Percentiles rank a stretch among this genome's conserved stretches.
Evolutionary conservation across 2,888 invertebrate genomes (phyloP).

Genomic region (Branchinecta sandiegonensis): DNA sequence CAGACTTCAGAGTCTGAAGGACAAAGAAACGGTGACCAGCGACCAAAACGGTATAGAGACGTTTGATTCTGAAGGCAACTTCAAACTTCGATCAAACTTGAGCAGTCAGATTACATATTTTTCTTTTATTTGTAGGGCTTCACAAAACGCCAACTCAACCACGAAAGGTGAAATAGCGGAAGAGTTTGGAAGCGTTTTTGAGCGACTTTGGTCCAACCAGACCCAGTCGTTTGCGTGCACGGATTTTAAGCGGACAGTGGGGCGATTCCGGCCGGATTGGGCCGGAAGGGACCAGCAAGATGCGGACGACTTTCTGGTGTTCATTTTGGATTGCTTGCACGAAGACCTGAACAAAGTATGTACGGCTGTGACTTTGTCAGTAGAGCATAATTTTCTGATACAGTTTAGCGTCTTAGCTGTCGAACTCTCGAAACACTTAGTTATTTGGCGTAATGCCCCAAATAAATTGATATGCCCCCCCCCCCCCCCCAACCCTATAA

Average conservation of each 20-base stretch:
- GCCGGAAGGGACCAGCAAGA: conserved; percentile 63
- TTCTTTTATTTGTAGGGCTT: conserved; percentile 21
- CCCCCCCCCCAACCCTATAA: too few relatives aligned
- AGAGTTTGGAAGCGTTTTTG: conserved; percentile 65
- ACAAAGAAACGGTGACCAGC: too few relatives aligned
- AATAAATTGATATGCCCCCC: too few relatives aligned
- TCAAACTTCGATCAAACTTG: too few relatives aligned
- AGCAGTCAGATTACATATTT: conserved; percentile 32
- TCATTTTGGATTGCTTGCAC: conserved; percentile 74
- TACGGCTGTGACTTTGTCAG: neutral
- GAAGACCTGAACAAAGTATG: conserved; percentile 57
- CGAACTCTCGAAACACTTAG: too few relatives aligned
- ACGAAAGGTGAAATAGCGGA: conserved; percentile 61
- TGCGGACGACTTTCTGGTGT: conserved; percentile 76
- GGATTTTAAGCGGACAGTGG: conserved; percentile 65
- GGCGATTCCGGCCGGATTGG: conserved; percentile 51
- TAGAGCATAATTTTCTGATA: too few relatives aligned
- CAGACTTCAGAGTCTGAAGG: too few relatives aligned
- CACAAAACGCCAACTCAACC: conserved; percentile 24
- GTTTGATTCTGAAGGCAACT: too few relatives aligned
- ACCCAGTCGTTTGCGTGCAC: conserved; percentile 61
- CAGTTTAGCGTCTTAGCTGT: too few relatives aligned
- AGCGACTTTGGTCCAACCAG: conserved; percentile 65
- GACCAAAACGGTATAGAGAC: too few relatives aligned
- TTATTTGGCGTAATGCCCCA: too few relatives aligned